Conservation (phyloP, 1,140 invertebrate genomes). For the Platyscapa corneri region DNA sequence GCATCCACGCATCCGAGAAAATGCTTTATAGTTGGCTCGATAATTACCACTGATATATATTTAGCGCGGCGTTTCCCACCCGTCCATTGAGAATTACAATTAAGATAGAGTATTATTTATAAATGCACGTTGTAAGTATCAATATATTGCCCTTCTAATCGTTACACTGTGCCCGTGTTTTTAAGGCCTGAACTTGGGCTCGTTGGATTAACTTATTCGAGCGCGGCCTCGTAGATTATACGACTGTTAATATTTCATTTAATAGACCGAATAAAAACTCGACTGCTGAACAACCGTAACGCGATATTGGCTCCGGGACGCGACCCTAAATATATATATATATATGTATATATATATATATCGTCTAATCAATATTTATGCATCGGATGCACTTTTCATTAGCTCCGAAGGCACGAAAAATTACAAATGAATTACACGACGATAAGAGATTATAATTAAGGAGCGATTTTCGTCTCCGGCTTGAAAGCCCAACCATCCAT, state of each 20-base stretch:
- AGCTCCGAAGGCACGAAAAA: background rate
- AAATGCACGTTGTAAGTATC: background rate
- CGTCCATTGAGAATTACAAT: background rate
- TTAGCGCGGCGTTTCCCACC: background rate
- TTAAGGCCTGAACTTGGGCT: background rate
- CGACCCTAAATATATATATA: no score
- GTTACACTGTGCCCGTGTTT: background rate
- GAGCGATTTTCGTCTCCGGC: no score
- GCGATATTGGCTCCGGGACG: background rate
- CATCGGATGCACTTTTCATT: background rate
- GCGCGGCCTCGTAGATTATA: background rate
- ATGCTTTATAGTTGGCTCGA: background rate
- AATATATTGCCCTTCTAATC: background rate
- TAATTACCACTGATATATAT: constrained; percentile 28
- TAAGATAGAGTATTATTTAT: constrained; percentile 31
- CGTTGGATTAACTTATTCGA: background rate
- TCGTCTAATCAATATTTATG: background rate
- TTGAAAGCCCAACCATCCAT: background rate
- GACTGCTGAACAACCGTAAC: background rate
- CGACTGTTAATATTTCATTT: background rate
- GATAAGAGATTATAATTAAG: background rate
- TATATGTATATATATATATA: no score
- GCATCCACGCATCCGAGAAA: background rate
- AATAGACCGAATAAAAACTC: background rate
- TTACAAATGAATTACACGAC: background rate